Percentiles rank a stretch among this genome's conserved stretches.
phyloP scores from a whole-genome alignment of 1,140 invertebrate species.

The Papilio xuthus region DNA sequence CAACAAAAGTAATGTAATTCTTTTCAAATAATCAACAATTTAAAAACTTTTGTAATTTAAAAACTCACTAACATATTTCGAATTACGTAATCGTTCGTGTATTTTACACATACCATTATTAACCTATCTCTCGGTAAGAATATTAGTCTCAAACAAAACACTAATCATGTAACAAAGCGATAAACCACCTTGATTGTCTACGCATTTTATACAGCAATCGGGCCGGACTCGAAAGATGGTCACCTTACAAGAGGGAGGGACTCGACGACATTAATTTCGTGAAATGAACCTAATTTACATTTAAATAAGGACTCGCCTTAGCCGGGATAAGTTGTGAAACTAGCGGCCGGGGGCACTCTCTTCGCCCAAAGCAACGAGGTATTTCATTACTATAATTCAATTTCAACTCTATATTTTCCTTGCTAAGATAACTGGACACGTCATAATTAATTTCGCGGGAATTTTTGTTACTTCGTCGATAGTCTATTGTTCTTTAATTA shows the following conservation, averaged over 20 bases:
- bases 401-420: conserved; percentile 68
- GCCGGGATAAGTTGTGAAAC: conserved; percentile 80
- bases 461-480: conserved; percentile 28
- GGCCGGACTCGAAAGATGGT: conserved; percentile 55
- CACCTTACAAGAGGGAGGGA: conserved; percentile 69
- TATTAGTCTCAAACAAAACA: background rate
- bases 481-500: conserved; percentile 29
- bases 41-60: no score
- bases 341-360: conserved; percentile 73
- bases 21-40: no score
- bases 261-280: conserved; percentile 90
- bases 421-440: conserved; percentile 29
- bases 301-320: conserved; percentile 89
- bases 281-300: conserved; percentile 94
- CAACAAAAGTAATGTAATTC: no score
- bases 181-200: background rate
- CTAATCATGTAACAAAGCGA: background rate
- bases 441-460: conserved; percentile 28
- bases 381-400: conserved; percentile 81
- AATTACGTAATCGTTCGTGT: no score
- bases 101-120: background rate
- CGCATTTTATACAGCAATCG: conserved; percentile 40
- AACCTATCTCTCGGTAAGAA: background rate
- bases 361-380: conserved; percentile 72
- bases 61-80: background rate